Conservation (phyloP, 2,888 invertebrate species). For the Deilephila elpenor region DNA sequence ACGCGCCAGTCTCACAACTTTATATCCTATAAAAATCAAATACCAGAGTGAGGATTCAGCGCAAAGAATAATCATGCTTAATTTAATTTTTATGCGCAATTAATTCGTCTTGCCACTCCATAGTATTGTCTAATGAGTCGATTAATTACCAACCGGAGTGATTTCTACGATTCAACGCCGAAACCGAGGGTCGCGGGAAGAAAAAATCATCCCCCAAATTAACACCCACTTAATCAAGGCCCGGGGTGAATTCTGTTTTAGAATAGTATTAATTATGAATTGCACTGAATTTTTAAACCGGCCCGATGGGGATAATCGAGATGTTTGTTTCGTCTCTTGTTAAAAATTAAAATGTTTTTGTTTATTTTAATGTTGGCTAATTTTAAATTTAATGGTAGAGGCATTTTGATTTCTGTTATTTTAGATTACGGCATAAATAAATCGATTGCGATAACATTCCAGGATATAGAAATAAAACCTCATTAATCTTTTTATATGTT, state of each 20-base stretch:
- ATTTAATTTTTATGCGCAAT: slow-evolving; percentile 34
- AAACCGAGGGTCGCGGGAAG: slow-evolving; percentile 29
- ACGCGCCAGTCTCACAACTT: not conserved
- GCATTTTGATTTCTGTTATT: too few relatives aligned
- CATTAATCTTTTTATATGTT: too few relatives aligned
- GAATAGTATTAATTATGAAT: slow-evolving; percentile 25
- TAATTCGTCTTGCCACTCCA: slow-evolving; percentile 40
- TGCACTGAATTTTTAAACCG: slow-evolving; percentile 7
- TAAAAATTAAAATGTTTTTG: not conserved
- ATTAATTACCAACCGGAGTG: slow-evolving; percentile 46
- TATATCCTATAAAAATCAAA: not conserved
- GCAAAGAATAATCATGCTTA: slow-evolving; percentile 24
- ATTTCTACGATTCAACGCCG: slow-evolving; percentile 40
- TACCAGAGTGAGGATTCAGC: slow-evolving; percentile 19
- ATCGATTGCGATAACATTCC: too few relatives aligned
- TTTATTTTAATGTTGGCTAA: not conserved
- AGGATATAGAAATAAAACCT: too few relatives aligned
- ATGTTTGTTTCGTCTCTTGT: not conserved
- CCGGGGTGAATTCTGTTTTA: slow-evolving; percentile 9
- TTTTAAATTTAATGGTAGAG: not conserved
- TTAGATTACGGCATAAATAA: too few relatives aligned
- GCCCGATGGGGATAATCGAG: not conserved
- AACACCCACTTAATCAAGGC: slow-evolving; percentile 39
- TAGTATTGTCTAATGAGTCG: slow-evolving; percentile 46
- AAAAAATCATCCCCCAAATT: slow-evolving; percentile 37